phyloP scores from a whole-genome alignment of 2,113 vertebrate genomes.

The Anolis sagrei region DNA sequence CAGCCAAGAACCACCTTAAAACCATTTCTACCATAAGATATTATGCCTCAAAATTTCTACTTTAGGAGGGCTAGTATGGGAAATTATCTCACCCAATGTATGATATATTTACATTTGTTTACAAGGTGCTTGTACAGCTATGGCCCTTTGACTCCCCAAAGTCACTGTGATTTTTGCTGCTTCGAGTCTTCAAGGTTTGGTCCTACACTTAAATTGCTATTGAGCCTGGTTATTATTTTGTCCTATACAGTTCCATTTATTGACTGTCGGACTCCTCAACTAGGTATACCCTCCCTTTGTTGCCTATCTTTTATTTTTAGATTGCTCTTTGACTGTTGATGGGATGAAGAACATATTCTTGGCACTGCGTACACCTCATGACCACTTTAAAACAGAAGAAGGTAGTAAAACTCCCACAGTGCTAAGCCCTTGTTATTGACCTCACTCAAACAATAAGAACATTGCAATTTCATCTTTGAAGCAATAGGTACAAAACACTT shows the following conservation, averaged over 20 bases:
- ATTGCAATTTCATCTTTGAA: not conserved
- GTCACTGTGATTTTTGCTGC: not conserved
- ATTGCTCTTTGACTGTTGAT: slow-evolving; percentile 8
- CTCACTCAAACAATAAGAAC: slow-evolving; percentile 3
- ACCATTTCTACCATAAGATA: not conserved
- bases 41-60: not conserved
- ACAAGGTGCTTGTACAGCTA: not conserved
- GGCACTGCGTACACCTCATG: rapidly evolving
- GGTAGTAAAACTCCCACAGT: not conserved
- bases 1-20: not conserved
- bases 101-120: not conserved
- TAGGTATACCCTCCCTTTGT: not conserved
- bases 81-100: not conserved
- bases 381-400: not conserved
- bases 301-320: not conserved
- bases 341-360: slow-evolving; percentile 16
- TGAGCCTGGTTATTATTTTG: not conserved
- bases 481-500: not conserved
- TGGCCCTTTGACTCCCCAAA: not conserved
- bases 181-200: not conserved
- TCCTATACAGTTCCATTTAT: not conserved
- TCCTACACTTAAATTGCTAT: slow-evolving; percentile 22
- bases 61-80: too few species aligned
- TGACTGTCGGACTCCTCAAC: not conserved
- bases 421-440: not conserved